Evolutionary conservation across 1,140 invertebrate genomes (phyloP), one percentile per base, ranked within the genome.

Genomic region (Drosophila tsacasi): DNA sequence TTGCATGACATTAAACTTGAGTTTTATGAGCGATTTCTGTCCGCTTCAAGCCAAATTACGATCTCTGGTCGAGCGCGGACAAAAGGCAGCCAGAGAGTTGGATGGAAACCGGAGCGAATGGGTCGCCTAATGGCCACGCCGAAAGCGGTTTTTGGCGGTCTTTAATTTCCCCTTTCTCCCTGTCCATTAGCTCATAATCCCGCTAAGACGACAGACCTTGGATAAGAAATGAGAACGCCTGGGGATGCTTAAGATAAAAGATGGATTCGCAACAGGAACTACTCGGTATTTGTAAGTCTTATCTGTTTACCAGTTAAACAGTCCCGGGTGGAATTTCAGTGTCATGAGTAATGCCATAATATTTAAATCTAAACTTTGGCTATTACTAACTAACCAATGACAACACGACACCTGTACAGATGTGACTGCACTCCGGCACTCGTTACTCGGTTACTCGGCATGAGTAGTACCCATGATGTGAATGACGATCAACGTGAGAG

Each of bases 1-100:
- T 89, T 90, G 81, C 75, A 67, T 89, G 81, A 74, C 78, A 84
- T 90, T 90, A 90, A 87, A 85, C 78, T 79, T 61, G 54, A 74
- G 27, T 79, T 89, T 89, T 85, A 89, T 79, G 85, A 82, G 37
- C 78, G 86, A 90, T 85, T 90, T 89, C 64, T 79, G 85, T 85
- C 81, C 67, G 66, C 50, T 46, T 13, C 74, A 27, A 30, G 37
- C 50, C 74, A 68, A 67, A 86, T 82, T 67, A 85, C 61, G 68
- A 79, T 62, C 65, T 60, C 49, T 42, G 60, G 50, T n/a, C 58
- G 55, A 46, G 59, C 60, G 68, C 25, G 19, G 30, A 62, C 66
- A 68, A 50, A 69, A 61, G 23, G 39, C 62, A 79, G 46, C 49
- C 30, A 62, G 39, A 66, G 62, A 66, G 68, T 64, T 49, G 49